phyloP scores from a whole-genome alignment of 2,888 invertebrate species.

The Drosophila mercatorum region DNA sequence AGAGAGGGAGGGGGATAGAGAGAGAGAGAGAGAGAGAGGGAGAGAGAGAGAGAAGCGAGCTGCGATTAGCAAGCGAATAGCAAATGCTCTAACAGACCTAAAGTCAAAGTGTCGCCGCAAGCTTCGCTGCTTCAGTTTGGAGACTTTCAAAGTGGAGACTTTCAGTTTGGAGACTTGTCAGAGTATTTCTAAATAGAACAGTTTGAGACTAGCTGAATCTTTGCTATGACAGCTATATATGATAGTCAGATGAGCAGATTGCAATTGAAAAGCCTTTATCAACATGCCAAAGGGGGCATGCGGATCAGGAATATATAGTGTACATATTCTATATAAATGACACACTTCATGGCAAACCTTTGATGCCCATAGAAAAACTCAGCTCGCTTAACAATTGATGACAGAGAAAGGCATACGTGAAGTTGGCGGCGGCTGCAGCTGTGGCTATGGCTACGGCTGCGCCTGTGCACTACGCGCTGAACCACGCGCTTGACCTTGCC shows the following conservation, averaged over 20 bases:
- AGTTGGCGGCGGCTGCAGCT: slow-evolving; percentile 56
- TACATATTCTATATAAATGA: neutral
- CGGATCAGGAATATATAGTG: neutral
- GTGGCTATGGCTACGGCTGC: slow-evolving; percentile 58
- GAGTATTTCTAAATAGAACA: neutral
- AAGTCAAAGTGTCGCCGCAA: too few relatives aligned
- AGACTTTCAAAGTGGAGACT: too few relatives aligned
- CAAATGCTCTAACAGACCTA: neutral
- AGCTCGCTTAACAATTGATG: slow-evolving; percentile 49
- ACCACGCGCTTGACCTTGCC: slow-evolving; percentile 75
- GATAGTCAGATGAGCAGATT: neutral
- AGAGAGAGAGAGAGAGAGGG: neutral
- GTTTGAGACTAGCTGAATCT: neutral
- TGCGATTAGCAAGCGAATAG: neutral
- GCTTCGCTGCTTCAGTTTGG: too few relatives aligned
- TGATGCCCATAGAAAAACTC: slow-evolving; percentile 16
- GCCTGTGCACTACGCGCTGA: slow-evolving; percentile 61
- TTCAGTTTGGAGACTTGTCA: neutral
- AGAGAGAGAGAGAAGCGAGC: neutral
- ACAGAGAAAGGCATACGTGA: slow-evolving; percentile 18
- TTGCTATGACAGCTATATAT: neutral
- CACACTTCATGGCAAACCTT: neutral
- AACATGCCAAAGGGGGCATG: too few relatives aligned
- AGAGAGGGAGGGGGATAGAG: too few relatives aligned
- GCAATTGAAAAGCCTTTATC: neutral